These are phyloP conservation scores for Eumaeus atala DNA, from an alignment of 1,140 invertebrate species.

Conservation along the genomic window DNA sequence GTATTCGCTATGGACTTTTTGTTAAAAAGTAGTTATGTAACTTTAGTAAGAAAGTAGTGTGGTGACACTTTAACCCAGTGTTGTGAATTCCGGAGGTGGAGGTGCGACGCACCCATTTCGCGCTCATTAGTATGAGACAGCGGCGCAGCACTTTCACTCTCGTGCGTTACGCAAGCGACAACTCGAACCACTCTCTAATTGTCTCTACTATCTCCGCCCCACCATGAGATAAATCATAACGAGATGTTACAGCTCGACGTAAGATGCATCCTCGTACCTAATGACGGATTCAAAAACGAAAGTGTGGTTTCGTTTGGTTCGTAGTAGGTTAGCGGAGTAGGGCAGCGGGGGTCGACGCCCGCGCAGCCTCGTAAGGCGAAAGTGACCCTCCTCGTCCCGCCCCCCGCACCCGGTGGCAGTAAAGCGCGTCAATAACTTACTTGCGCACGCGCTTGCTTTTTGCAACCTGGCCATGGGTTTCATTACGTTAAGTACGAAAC, in stretches of 20 bases:
- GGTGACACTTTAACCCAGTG: slow-evolving; percentile 65
- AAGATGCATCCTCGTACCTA: slow-evolving; percentile 58
- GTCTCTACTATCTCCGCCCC: slow-evolving; percentile 41
- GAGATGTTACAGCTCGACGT: slow-evolving; percentile 45
- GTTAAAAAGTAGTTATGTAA: slow-evolving; percentile 32
- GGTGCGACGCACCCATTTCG: slow-evolving; percentile 51
- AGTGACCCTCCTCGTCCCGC: too few species aligned
- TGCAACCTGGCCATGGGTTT: slow-evolving; percentile 69
- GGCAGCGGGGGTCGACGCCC: slow-evolving; percentile 65
- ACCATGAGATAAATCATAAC: slow-evolving; percentile 31
- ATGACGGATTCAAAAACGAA: slow-evolving; percentile 65
- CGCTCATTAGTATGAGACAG: slow-evolving; percentile 68
- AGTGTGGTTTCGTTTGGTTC: slow-evolving; percentile 64
- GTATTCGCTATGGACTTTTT: too few species aligned
- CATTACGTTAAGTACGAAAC: slow-evolving; percentile 65
- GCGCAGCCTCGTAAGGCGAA: slow-evolving; percentile 70
- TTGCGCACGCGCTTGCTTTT: slow-evolving; percentile 66
- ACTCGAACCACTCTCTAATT: slow-evolving; percentile 54
- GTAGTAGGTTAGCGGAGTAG: slow-evolving; percentile 70
- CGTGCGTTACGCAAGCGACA: slow-evolving; percentile 56
- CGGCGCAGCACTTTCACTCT: slow-evolving; percentile 68
- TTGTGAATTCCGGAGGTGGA: slow-evolving; percentile 46
- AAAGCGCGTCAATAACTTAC: slow-evolving; percentile 47
- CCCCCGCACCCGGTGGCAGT: slow-evolving; percentile 45
- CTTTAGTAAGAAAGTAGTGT: slow-evolving; percentile 40